Evolutionary conservation across 2,888 invertebrate genomes (phyloP).

Genomic region (Arge pagana): DNA sequence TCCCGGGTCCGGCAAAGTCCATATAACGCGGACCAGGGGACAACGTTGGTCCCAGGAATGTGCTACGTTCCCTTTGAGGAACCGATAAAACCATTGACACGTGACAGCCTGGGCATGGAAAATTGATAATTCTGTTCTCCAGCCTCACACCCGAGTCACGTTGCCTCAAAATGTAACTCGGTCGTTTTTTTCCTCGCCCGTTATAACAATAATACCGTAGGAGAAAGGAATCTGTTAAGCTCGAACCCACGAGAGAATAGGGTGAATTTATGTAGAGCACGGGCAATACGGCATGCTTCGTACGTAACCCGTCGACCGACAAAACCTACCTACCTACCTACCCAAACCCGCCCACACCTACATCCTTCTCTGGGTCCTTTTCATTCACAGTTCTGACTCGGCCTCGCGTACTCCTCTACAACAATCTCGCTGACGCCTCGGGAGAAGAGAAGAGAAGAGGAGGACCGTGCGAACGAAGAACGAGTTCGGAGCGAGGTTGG

Average conservation of each 20-base stretch:
- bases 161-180: no score
- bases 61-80: no score
- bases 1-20: no score
- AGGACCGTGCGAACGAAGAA: slow-evolving; percentile 18
- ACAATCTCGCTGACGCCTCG: slow-evolving; percentile 28
- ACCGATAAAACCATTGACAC: no score
- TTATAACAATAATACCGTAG: no score
- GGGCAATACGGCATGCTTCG: slow-evolving; percentile 31
- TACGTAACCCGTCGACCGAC: slow-evolving; percentile 31
- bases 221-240: slow-evolving; percentile 12
- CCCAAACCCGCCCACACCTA: slow-evolving; percentile 10
- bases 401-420: slow-evolving; percentile 11
- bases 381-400: slow-evolving; percentile 14
- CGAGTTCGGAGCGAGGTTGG: not conserved
- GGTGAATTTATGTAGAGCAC: slow-evolving; percentile 38
- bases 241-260: slow-evolving; percentile 25
- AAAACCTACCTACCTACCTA: slow-evolving; percentile 28
- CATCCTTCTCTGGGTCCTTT: slow-evolving; percentile 15
- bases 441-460: not conserved
- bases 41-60: no score
- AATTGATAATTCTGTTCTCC: no score
- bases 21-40: no score
- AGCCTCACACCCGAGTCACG: no score
- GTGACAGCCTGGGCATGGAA: no score
- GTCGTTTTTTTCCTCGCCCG: no score